These are phyloP conservation scores for Hypotaenidia philippensis DNA, from an alignment of 2,797 vertebrate species.

Conservation along the genomic window DNA sequence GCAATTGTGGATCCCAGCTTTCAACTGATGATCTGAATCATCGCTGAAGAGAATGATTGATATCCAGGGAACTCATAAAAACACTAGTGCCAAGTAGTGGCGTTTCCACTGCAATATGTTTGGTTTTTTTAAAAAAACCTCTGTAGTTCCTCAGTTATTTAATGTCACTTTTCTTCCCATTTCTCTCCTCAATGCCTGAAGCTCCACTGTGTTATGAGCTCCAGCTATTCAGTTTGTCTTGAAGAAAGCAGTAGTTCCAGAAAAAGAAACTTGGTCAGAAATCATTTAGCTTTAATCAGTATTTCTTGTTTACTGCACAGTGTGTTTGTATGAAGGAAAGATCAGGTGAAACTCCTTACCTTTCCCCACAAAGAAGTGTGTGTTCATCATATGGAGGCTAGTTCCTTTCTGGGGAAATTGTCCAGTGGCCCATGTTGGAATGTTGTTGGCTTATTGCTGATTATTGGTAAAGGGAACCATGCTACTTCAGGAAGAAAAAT, in stretches of 20 bases:
- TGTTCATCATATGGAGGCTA: not conserved
- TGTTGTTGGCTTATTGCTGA: not conserved
- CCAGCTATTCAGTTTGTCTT: not conserved
- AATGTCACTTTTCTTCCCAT: not conserved
- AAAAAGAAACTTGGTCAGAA: not conserved
- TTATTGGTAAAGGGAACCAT: not conserved
- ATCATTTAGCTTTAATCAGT: not conserved
- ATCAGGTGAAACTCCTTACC: not conserved
- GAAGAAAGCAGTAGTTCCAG: not conserved
- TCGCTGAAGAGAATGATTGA: not conserved
- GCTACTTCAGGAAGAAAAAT: not conserved
- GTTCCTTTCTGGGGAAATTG: not conserved
- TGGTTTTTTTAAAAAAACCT: not conserved
- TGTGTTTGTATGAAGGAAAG: not conserved
- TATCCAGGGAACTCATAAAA: not conserved
- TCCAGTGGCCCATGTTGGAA: not conserved
- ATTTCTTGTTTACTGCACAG: not conserved
- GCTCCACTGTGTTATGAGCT: not conserved
- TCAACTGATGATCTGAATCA: not conserved
- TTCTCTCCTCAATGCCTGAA: not conserved
- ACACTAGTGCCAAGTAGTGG: not conserved
- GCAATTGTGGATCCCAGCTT: not conserved
- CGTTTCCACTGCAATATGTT: not conserved
- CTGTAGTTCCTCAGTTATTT: not conserved
- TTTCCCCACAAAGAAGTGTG: not conserved